phyloP scores from a whole-genome alignment of 2,888 invertebrate species.

The Phaedon cochleariae region DNA sequence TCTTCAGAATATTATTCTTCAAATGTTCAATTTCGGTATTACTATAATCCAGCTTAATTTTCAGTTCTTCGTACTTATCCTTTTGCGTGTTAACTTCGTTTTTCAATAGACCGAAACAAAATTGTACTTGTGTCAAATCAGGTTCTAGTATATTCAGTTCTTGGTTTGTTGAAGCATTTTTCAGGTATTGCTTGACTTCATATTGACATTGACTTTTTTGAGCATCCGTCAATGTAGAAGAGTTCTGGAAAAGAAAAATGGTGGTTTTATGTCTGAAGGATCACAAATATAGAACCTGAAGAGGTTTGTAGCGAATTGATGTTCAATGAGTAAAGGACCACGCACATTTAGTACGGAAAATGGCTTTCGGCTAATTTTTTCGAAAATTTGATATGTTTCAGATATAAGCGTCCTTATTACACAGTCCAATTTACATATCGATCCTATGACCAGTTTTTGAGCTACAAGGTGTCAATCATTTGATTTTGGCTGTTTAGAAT shows the following conservation, averaged over 20 bases:
- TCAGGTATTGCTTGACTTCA: conserved; percentile 47
- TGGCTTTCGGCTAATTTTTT: too few relatives aligned
- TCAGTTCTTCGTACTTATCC: conserved; percentile 11
- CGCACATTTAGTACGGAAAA: too few relatives aligned
- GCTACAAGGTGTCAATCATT: too few relatives aligned
- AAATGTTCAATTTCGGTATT: conserved; percentile 16
- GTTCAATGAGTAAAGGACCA: too few relatives aligned
- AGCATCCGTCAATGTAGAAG: conserved; percentile 9
- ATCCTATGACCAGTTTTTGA: too few relatives aligned
- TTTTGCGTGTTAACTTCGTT: conserved; percentile 37
- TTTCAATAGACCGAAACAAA: conserved; percentile 57
- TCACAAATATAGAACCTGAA: too few relatives aligned
- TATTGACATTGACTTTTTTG: conserved; percentile 43
- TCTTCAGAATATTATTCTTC: conserved; percentile 17
- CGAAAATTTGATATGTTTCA: too few relatives aligned
- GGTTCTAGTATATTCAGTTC: conserved; percentile 46
- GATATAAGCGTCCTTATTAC: too few relatives aligned
- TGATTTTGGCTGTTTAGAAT: too few relatives aligned
- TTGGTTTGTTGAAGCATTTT: conserved; percentile 34
- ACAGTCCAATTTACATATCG: too few relatives aligned
- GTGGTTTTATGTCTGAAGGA: too few relatives aligned
- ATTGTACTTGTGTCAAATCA: conserved; percentile 54
- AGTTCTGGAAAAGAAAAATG: conserved; percentile 7
- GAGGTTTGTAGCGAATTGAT: too few relatives aligned
- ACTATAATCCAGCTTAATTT: conserved; percentile 20